Base-by-base conservation (phyloP, 2,888 invertebrate genomes). In the Steinernema carpocapsae region DNA sequence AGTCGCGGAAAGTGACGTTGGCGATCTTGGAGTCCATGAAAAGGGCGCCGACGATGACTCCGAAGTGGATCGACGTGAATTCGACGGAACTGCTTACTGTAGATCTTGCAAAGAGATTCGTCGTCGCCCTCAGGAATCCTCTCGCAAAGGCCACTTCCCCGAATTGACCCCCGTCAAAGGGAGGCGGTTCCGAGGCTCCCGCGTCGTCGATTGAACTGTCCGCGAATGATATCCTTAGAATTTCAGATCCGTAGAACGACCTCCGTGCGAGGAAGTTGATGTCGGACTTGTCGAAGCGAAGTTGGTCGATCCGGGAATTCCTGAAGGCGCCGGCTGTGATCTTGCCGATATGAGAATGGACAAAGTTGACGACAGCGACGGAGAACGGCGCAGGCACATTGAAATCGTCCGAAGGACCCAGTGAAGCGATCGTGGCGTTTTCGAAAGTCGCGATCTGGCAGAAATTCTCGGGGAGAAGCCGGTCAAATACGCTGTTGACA, bases 401-500 rank as follows among this genome's bases (percentile, higher is more conserved):
- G 14, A 72, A 17, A 22, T 45, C 72, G 22, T 71, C 48, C 17
- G 45, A 26, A 3, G 80, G 42, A 12, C 46, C 56, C 24, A 78
- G 46, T n/a, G 81, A 74, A 43, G 45, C 74, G 48, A 78, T 80
- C 52, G 75, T 72, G 7, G 43, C 78, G 26, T 72, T 32, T 24
- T 79, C 80, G 43, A 75, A 75, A n/a, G 74, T 70, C 19, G 77
- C 71, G 48, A 64, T 70, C 48, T 75, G 73, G 73, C 75, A 77
- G 42, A 70, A 43, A n/a, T 73, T 22, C 10, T 72, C 56, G 7
- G 72, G 51, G 19, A 78, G 37, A 19, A 80, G 37, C 17, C 79
- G 73, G 37, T 79, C 79, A 22, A 77, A 52, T 0, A 72, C 46
- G 6, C 77, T 75, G 72, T 80, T 80, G 45, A 43, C 22, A 24